Conservation (phyloP, 92 coral and sea anemone genomes). For the Parazoanthus darwini region DNA sequence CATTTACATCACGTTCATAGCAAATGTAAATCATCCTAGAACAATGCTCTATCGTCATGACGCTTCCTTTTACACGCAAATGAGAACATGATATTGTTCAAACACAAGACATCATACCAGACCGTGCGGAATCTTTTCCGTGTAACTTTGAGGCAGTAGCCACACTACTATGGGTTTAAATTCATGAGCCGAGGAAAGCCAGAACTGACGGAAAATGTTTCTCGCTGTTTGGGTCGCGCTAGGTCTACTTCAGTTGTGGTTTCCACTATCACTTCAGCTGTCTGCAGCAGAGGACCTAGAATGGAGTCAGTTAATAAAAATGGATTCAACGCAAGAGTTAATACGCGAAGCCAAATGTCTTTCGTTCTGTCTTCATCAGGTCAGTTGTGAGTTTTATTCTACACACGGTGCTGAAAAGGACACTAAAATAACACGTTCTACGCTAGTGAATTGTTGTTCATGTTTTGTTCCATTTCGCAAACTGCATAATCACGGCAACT, state of each 20-base stretch:
- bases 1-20: not conserved
- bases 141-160: not conserved
- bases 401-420: not conserved
- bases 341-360: conserved; percentile 1
- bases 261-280: not conserved
- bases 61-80: conserved; percentile 1
- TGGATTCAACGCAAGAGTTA: conserved; percentile 4
- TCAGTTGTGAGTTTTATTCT: not conserved
- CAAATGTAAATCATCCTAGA: not conserved
- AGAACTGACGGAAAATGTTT: not conserved
- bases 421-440: not conserved
- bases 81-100: conserved; percentile 15
- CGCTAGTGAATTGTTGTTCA: not conserved
- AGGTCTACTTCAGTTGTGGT: not conserved
- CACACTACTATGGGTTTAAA: not conserved
- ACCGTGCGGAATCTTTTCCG: not conserved
- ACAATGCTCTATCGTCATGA: conserved; percentile 23
- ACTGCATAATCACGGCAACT: not conserved
- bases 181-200: not conserved
- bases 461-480: not conserved
- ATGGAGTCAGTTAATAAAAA: not conserved
- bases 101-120: not conserved
- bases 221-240: not conserved
- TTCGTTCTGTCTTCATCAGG: conserved; percentile 23
- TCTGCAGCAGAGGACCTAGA: not conserved